Base-by-base conservation (phyloP, 2,113 vertebrate genomes). In the Eptatretus burgeri region DNA sequence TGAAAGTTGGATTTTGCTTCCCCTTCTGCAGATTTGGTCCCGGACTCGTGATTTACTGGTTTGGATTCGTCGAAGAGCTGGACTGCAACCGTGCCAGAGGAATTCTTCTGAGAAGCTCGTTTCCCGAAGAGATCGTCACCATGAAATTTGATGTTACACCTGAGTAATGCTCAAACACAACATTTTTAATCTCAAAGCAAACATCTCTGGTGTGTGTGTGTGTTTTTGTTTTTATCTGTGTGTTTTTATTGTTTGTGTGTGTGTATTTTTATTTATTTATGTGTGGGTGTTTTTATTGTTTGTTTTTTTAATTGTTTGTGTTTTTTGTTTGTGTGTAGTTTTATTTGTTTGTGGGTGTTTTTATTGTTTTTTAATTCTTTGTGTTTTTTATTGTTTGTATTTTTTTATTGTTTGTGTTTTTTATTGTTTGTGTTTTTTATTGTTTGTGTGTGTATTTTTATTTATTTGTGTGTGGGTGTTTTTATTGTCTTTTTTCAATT, bases 11-110 rank as follows among this genome's bases (percentile, higher is more conserved):
- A 41, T 41, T 41, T 41, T 41, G 27, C 27, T 41, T 49, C 69
- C 69, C 66, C 17, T 56, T 64, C 71, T 56, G 13, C 74, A 98
- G 91, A 71, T 98, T 98, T 68, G 91, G 91, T 14, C 91, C 91
- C 0, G 88, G 89, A 63, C 76, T 98, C 66, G 91, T 98, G 68
- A 98, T 98, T 76, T 98, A 96, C 70, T 98, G 91, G 89, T 87
- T 89, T 0, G 91, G 89, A 50, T 98, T 98, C 68, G 85, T 98
- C 64, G 79, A 79, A 51, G 91, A 93, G 70, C 74, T 98, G 69
- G 89, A 98, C 75, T 93, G 86, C 74, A 82, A 93, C 71, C 79
- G 86, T 51, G 81, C 85, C 65, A 75, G 89, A 67, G 91, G 91
- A 19, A 91, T 98, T 74, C 76, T 98, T 69, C 82, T 98, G 50